A percentile compares a stretch with the other conserved stretches of the same genome.
phyloP scores from a whole-genome alignment of 2,113 vertebrate species.

The Neogale vison region DNA sequence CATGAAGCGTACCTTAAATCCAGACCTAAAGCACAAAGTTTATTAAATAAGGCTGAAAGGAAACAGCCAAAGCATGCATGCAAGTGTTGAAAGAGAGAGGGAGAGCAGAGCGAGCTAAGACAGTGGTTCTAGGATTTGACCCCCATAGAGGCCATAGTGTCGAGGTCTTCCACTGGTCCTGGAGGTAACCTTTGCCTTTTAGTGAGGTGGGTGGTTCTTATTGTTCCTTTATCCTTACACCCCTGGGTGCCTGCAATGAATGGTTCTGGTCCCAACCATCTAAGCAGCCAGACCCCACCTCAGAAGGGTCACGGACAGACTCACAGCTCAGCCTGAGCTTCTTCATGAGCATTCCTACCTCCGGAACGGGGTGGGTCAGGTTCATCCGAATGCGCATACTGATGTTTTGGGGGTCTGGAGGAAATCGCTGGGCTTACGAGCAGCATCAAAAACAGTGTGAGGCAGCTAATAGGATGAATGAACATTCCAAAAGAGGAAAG shows the following conservation, averaged over 20 bases:
- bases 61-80: not conserved
- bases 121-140: not conserved
- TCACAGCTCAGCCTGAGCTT: not conserved
- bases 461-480: not conserved
- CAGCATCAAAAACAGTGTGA: fast-evolving
- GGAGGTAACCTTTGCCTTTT: not conserved
- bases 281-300: not conserved
- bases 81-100: not conserved
- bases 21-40: not conserved
- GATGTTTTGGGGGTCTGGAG: not conserved
- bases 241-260: not conserved
- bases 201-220: not conserved
- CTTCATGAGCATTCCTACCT: not conserved
- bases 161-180: not conserved
- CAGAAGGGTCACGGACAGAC: no score
- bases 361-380: not conserved
- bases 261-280: not conserved
- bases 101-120: not conserved
- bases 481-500: fast-evolving
- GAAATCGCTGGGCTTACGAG: not conserved
- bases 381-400: fast-evolving
- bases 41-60: not conserved
- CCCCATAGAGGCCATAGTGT: no score
- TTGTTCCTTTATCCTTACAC: not conserved
- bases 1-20: not conserved